phyloP scores from a whole-genome alignment of 2,113 vertebrate genomes.

The Monopterus albus region DNA sequence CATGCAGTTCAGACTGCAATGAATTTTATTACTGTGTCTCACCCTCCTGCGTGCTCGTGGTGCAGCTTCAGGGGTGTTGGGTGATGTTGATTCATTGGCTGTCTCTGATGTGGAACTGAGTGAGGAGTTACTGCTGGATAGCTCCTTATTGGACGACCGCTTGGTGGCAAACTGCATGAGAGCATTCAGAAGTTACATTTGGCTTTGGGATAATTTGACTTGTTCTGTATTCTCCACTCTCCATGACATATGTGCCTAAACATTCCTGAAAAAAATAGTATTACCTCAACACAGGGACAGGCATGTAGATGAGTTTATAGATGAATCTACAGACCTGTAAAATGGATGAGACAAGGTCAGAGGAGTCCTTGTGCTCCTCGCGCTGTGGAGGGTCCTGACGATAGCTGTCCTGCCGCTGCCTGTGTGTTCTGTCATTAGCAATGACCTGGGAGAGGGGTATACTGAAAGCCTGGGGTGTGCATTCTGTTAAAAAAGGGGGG shows the following conservation, averaged over 20 bases:
- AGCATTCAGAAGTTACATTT: neutral
- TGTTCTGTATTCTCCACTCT: too few relatives aligned
- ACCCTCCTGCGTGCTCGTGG: constrained; percentile 91
- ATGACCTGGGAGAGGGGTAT: constrained; percentile 95
- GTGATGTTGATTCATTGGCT: constrained; percentile 92
- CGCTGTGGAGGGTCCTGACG: constrained; percentile 83
- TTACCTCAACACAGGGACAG: neutral
- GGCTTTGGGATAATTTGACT: too few relatives aligned
- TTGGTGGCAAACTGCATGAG: constrained; percentile 88
- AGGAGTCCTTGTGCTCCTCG: constrained; percentile 91
- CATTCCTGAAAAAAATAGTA: too few relatives aligned
- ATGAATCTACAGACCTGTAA: constrained; percentile 75
- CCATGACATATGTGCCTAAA: neutral
- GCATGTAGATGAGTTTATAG: too few relatives aligned
- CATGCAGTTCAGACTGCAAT: neutral
- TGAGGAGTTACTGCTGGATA: constrained; percentile 99
- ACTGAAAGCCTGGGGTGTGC: constrained; percentile 91
- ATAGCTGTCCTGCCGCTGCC: constrained; percentile 81
- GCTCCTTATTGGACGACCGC: constrained; percentile 92
- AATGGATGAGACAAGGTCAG: constrained; percentile 90
- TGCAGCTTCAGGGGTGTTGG: constrained; percentile 92
- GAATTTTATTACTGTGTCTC: constrained; percentile 56
- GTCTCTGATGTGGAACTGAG: constrained; percentile 98
- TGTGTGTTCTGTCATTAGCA: constrained; percentile 85
- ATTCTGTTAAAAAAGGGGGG: constrained; percentile 78